These are phyloP conservation scores for Collichthys lucidus DNA, from an alignment of 2,113 vertebrate genomes.

Conservation along the genomic window DNA sequence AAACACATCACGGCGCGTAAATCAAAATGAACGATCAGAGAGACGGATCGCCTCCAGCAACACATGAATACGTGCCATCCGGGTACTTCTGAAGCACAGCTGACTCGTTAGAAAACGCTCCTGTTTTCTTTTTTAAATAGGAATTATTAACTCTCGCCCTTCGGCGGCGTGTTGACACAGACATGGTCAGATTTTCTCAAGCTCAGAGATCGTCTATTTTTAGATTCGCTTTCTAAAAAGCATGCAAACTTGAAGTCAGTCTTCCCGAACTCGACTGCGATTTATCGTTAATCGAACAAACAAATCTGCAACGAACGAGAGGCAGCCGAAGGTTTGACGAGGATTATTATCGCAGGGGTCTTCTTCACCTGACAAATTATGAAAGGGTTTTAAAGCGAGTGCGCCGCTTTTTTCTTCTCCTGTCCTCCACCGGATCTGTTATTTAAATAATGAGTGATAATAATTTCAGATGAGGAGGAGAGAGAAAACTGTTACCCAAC, in stretches of 20 bases:
- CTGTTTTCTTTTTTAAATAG: constrained; percentile 25
- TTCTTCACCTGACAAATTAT: constrained; percentile 72
- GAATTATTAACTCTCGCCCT: constrained; percentile 28
- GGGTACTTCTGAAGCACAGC: constrained; percentile 32
- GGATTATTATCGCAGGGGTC: constrained; percentile 63
- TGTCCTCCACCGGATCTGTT: constrained; percentile 72
- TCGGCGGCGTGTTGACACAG: constrained; percentile 1
- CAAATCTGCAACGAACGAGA: constrained; percentile 14
- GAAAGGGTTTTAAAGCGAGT: constrained; percentile 57
- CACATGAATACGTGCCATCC: constrained; percentile 40
- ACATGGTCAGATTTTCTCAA: constrained; percentile 6
- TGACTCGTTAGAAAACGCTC: constrained; percentile 37
- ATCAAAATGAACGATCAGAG: constrained; percentile 57
- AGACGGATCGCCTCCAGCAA: constrained; percentile 61
- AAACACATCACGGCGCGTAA: constrained; percentile 54
- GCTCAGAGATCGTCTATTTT: neutral
- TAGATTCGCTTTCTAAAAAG: neutral
- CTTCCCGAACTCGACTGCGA: neutral
- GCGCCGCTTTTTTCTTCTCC: constrained; percentile 59
- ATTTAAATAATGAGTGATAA: constrained; percentile 67
- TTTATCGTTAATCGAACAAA: constrained; percentile 17
- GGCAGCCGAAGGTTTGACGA: constrained; percentile 41
- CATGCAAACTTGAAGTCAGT: neutral
- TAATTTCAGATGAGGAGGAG: constrained; percentile 71
- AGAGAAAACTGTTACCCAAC: constrained; percentile 72